Base-by-base conservation (phyloP, 1,140 invertebrate species). In the Ceratosolen solmsi region DNA sequence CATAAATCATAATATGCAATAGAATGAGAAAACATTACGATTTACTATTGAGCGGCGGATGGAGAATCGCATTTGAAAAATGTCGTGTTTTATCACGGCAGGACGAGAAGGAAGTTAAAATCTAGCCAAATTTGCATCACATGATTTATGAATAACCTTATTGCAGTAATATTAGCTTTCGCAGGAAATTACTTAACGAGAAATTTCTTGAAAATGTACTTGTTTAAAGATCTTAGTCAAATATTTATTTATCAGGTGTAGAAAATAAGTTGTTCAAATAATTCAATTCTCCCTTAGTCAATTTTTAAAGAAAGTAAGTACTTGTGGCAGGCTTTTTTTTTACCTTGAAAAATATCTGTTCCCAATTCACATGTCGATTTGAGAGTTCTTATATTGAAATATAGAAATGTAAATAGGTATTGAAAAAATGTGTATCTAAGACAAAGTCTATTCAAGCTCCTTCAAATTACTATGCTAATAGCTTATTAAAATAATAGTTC, bases 111-210 rank as follows among this genome's bases (percentile, higher is more conserved):
- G 0, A 46, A 38, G 38, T 71, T 46, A 38, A 71, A 49, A 51
- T 54, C n/a, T 54, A 54, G 71, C 71, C 36, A 54, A 51, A 73
- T 73, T 71, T 46, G 17, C n/a, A 49, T 30, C 71, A 8, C 27
- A 17, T 73, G 71, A 73, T 73, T 73, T 73, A 73, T 73, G 41
- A 49, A 20, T 33, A 38, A 15, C 71, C 46, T 46, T 20, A 51
- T 51, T 73, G 71, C 71, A 20, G 15, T 33, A 15, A 33, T 73
- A 71, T 46, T 46, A 71, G 30, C 33, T 65, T 65, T 36, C 33
- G 17, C 27, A 22, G 60, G 25, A 58, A 58, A 58, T 58, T 58
- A 58, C 25, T 58, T 58, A 58, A 54, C n/a, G 56, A 58, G 22
- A 20, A 36, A 65, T 65, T 65, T 65, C 33, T 65, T 36, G 60